Evolutionary conservation across 53 echinoderm and acorn worm genomes (phyloP).

Genomic region (Echinometra lucunter): DNA sequence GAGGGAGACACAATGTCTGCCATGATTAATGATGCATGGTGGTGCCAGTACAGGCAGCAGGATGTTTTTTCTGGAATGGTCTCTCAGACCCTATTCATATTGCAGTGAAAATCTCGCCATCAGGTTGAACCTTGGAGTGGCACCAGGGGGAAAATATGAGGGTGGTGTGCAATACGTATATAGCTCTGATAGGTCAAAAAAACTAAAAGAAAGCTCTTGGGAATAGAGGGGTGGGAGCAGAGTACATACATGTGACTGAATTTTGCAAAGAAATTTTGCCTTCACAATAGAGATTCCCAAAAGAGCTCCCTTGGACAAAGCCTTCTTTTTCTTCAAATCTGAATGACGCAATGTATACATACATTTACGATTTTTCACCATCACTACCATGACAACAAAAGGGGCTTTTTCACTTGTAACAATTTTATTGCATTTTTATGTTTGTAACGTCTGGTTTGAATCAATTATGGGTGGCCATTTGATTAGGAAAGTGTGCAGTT

Average conservation of each 20-base stretch:
- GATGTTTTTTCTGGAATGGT: not conserved
- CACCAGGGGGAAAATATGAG: not conserved
- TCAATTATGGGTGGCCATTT: not conserved
- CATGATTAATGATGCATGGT: slow-evolving; percentile 42
- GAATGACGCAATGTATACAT: too few species aligned
- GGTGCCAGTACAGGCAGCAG: slow-evolving; percentile 19
- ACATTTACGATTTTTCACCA: not conserved
- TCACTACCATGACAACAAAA: not conserved
- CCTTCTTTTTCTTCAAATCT: too few species aligned
- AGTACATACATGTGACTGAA: too few species aligned
- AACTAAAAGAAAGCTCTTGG: too few species aligned
- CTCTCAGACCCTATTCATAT: not conserved
- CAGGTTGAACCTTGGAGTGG: not conserved
- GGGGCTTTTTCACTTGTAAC: not conserved
- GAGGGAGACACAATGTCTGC: slow-evolving; percentile 46
- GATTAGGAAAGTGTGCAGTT: not conserved
- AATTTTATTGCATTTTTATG: not conserved
- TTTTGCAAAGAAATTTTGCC: too few species aligned
- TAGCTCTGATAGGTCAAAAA: too few species aligned
- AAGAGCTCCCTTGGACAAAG: too few species aligned
- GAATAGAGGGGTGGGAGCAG: too few species aligned
- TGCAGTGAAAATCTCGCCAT: not conserved
- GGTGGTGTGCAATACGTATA: too few species aligned
- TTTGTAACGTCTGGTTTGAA: not conserved
- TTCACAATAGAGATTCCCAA: too few species aligned